These are phyloP conservation scores for Chamaetylas fuelleborni DNA, from an alignment of 2,113 vertebrate genomes.

Conservation along the genomic window DNA sequence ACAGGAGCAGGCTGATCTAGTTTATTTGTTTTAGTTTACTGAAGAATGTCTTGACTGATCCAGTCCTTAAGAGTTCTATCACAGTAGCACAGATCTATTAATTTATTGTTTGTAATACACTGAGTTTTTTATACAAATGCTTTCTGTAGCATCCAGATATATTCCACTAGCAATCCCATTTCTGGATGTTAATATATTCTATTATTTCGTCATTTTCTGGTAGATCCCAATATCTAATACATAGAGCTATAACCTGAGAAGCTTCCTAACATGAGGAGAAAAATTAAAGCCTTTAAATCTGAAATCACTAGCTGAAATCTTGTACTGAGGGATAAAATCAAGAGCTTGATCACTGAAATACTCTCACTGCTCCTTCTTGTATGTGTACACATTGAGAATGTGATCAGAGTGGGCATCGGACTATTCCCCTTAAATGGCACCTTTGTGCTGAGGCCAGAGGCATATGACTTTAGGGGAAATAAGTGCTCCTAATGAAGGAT, in stretches of 20 bases:
- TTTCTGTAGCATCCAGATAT: background rate
- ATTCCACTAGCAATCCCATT: background rate
- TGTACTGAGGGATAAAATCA: background rate
- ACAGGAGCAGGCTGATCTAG: background rate
- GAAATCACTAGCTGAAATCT: background rate
- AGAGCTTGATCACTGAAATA: background rate
- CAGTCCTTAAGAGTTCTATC: background rate
- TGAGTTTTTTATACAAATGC: background rate
- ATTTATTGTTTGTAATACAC: background rate
- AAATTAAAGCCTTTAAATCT: background rate
- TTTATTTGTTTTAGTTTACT: background rate
- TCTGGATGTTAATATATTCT: accelerated
- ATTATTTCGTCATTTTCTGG: background rate
- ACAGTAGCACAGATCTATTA: background rate
- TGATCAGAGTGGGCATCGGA: background rate
- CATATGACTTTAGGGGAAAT: background rate
- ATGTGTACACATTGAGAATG: background rate
- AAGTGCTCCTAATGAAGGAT: background rate
- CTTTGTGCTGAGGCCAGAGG: background rate
- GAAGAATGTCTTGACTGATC: background rate
- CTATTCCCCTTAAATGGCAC: background rate
- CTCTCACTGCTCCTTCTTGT: background rate
- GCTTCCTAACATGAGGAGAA: background rate
- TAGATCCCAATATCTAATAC: background rate
- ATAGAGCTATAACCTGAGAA: background rate